Conservation (phyloP, 2,113 vertebrate genomes). For the Dicaeum eximium region DNA sequence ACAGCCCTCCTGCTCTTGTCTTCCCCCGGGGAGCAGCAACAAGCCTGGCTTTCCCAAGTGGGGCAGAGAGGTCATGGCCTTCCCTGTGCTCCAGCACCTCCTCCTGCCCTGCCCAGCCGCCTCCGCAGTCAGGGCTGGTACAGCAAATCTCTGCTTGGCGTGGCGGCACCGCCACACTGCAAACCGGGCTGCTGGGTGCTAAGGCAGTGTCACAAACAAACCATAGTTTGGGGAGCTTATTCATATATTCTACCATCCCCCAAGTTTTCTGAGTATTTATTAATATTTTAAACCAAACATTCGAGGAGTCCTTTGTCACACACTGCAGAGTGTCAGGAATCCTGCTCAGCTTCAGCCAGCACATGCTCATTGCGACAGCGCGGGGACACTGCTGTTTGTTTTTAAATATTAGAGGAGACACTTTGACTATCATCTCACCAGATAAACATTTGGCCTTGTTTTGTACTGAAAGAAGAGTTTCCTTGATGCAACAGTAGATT, state of each 20-base stretch:
- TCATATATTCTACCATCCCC: background rate
- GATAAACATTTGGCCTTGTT: constrained; percentile 50
- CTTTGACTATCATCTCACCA: constrained; percentile 35
- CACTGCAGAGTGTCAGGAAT: background rate
- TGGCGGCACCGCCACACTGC: background rate
- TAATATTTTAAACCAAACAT: background rate
- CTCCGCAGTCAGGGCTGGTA: background rate
- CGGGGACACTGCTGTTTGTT: constrained; percentile 24
- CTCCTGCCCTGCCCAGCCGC: background rate
- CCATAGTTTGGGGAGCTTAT: background rate
- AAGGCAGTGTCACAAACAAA: background rate
- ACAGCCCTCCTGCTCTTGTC: background rate
- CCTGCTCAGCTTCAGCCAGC: background rate
- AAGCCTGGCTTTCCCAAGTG: background rate
- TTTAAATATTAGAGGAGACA: constrained; percentile 50
- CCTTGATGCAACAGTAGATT: constrained; percentile 39
- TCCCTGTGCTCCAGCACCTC: background rate
- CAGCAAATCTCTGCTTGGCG: background rate
- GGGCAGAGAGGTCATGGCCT: background rate
- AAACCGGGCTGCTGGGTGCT: background rate
- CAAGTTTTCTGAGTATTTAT: background rate
- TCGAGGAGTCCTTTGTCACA: too few relatives aligned
- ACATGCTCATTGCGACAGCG: background rate
- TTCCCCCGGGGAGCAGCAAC: background rate
- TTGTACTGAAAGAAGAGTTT: constrained; percentile 22